Evolutionary conservation across 2,113 vertebrate genomes (phyloP).

Genomic region (Eclectus roratus): DNA sequence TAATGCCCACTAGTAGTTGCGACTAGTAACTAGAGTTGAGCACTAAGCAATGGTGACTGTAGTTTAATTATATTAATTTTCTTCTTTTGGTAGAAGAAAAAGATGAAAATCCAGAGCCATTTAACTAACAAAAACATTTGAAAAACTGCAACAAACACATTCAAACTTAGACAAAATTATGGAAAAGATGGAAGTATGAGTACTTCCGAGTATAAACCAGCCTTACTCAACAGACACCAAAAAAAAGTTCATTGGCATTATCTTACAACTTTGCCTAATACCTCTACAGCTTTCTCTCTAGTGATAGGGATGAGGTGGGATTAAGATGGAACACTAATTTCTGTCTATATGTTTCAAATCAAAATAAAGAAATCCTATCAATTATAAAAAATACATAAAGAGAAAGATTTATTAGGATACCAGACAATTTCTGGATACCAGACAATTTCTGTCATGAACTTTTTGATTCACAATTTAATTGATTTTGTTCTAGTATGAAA

Average conservation of each 20-base stretch:
- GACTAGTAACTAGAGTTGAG: neutral
- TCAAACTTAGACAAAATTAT: neutral
- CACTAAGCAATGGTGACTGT: neutral
- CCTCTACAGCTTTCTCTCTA: neutral
- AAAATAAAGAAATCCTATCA: neutral
- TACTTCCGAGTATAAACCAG: neutral
- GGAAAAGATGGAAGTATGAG: neutral
- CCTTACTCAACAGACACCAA: neutral
- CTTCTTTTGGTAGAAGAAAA: neutral
- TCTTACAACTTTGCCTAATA: neutral
- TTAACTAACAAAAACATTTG: neutral
- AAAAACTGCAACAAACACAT: neutral
- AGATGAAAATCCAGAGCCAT: neutral
- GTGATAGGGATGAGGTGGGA: neutral
- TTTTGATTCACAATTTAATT: neutral
- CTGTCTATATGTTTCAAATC: neutral
- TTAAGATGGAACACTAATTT: neutral
- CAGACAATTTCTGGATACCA: fast-evolving
- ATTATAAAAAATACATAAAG: neutral
- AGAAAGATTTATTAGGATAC: neutral
- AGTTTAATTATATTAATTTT: neutral
- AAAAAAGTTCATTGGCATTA: neutral
- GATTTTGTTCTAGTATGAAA: neutral
- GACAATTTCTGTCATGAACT: neutral
- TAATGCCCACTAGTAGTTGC: neutral